Evolutionary conservation across 2,797 vertebrate species (phyloP).

Genomic region (Calcarius lapponicus): DNA sequence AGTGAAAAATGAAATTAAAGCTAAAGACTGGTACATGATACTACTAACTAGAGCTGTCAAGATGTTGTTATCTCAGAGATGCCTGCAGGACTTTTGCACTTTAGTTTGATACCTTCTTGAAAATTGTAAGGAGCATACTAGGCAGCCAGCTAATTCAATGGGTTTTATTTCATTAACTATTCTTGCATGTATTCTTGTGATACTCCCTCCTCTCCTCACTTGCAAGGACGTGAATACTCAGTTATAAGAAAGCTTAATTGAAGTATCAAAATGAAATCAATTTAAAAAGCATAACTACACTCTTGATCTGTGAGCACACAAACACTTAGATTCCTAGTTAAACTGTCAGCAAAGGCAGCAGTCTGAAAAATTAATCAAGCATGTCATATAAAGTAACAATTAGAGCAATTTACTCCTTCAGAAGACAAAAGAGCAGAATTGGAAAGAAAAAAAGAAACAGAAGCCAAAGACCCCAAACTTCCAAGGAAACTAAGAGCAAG

Average conservation of each 20-base stretch:
- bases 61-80: neutral
- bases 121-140: neutral
- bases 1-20: constrained; percentile 19
- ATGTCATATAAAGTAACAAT: neutral
- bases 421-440: neutral
- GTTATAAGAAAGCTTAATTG: neutral
- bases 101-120: neutral
- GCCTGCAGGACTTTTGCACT: neutral
- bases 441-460: neutral
- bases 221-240: neutral
- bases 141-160: neutral
- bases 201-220: neutral
- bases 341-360: neutral
- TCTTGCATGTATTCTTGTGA: neutral
- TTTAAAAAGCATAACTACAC: neutral
- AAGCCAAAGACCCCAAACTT: neutral
- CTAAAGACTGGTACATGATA: neutral
- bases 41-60: neutral
- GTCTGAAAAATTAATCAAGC: neutral
- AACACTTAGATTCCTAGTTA: neutral
- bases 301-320: neutral
- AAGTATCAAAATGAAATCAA: neutral
- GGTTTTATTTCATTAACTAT: neutral
- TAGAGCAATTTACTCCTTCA: neutral
- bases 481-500: neutral